Conservation (phyloP, 2,113 vertebrate genomes). For the Oncorhynchus gorbuscha region DNA sequence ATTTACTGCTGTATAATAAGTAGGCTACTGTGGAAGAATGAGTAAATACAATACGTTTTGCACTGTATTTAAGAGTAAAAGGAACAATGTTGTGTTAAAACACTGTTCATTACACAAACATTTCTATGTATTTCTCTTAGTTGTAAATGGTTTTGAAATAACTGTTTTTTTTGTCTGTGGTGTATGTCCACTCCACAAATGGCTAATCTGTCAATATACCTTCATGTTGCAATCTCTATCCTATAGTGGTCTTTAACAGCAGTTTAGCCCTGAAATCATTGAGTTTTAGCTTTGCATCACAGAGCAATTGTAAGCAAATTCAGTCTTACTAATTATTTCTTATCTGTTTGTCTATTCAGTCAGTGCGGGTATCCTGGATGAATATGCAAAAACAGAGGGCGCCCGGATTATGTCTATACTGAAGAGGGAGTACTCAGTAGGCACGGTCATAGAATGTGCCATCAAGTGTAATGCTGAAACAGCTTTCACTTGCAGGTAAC, state of each 20-base stretch:
- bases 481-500: constrained; percentile 71
- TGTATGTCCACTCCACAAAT: background rate
- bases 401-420: constrained; percentile 65
- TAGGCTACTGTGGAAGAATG: background rate
- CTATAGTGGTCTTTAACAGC: background rate
- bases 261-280: background rate
- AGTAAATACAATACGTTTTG: background rate
- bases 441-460: constrained; percentile 58
- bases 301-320: background rate
- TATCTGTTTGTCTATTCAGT: background rate
- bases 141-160: background rate
- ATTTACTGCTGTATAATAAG: too few relatives aligned
- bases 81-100: background rate
- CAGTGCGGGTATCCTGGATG: constrained; percentile 32
- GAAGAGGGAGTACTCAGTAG: constrained; percentile 38
- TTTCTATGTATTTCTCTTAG: background rate
- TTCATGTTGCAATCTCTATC: background rate
- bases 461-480: constrained; percentile 65
- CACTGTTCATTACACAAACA: background rate
- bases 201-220: background rate
- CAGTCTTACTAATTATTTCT: background rate
- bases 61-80: background rate
- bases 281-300: background rate
- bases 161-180: background rate
- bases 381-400: constrained; percentile 69